Evolutionary conservation across 1,140 invertebrate genomes (phyloP), one percentile per base, ranked within the genome.

Genomic region (Sitophilus oryzae): DNA sequence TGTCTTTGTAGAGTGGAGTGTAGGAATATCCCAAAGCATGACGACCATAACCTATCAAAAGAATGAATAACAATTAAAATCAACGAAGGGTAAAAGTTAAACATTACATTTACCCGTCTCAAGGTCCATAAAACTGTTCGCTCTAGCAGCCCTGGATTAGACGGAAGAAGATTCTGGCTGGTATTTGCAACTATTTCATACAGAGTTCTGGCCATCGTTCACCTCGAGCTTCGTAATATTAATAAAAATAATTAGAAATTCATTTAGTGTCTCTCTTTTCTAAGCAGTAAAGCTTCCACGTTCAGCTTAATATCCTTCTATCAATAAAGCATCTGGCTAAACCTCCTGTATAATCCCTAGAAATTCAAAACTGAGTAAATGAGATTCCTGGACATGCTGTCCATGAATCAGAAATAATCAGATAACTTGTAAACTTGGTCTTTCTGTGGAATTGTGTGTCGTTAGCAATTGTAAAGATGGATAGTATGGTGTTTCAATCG

Each of bases 91-190:
- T 19, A 42, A 19, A 20, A 8, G 15, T 10, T 15, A 34, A 10
- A 15, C 3, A 1, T 0, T 19, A 14, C 10, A 40, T 10, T 45
- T 49, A 55, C 71, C 72, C 23, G 51, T 8, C 48, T n/a, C 47
- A 57, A 16, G 75, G 76, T 61, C 81, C 82, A 62, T 86, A 87
- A 64, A 77, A 87, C 35, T 73, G 69, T 3, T 62, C 63, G 69
- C n/a, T 88, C 84, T 36, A 75, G 76, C n/a, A 80, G 82, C 50
- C 86, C 81, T 1, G 74, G 74, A 54, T 84, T 81, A 18, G 77
- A 74, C 73, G 88, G 78, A 42, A 88, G 78, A 1, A 86, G 59
- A 59, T 82, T 80, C n/a, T n/a, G n/a, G n/a, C n/a, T n/a, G n/a
- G n/a, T n/a, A n/a, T n/a, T n/a, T n/a, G n/a, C n/a, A n/a, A n/a